Conservation (phyloP, 2,113 vertebrate species). For the Siphamia tubifer region DNA sequence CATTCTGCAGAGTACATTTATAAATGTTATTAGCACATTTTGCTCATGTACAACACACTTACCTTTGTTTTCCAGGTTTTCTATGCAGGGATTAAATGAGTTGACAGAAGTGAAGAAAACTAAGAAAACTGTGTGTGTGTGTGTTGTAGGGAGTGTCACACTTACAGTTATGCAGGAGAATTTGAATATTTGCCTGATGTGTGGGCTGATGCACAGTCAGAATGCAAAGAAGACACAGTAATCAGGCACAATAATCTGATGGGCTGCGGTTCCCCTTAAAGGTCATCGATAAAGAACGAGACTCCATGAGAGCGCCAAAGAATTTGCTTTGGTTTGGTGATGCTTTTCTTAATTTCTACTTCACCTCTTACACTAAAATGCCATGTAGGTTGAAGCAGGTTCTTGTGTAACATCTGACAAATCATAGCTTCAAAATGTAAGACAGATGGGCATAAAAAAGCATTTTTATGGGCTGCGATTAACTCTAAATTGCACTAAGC, state of each 20-base stretch:
- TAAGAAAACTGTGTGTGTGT: neutral
- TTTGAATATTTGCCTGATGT: slow-evolving; percentile 69
- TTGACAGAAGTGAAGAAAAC: too few relatives aligned
- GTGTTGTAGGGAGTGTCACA: slow-evolving; percentile 40
- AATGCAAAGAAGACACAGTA: slow-evolving; percentile 68
- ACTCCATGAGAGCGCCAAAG: slow-evolving; percentile 9
- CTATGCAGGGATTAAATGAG: too few relatives aligned
- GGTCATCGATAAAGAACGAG: slow-evolving; percentile 52
- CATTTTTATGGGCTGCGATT: neutral
- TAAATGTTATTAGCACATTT: too few relatives aligned
- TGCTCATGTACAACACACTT: too few relatives aligned
- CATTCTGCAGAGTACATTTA: too few relatives aligned
- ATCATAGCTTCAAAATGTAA: too few relatives aligned
- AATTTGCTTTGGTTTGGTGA: slow-evolving; percentile 1
- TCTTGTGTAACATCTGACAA: neutral
- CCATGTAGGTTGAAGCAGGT: neutral
- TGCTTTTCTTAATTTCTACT: neutral
- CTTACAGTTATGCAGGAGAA: slow-evolving; percentile 50
- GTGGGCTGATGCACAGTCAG: slow-evolving; percentile 71
- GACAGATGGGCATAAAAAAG: neutral
- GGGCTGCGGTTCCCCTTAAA: slow-evolving; percentile 57
- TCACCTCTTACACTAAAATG: neutral
- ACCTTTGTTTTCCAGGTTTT: too few relatives aligned
- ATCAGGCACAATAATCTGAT: slow-evolving; percentile 63
- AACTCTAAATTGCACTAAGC: neutral